Base-by-base conservation (phyloP, 2,113 vertebrate species). In the Hippocampus mohnikei region DNA sequence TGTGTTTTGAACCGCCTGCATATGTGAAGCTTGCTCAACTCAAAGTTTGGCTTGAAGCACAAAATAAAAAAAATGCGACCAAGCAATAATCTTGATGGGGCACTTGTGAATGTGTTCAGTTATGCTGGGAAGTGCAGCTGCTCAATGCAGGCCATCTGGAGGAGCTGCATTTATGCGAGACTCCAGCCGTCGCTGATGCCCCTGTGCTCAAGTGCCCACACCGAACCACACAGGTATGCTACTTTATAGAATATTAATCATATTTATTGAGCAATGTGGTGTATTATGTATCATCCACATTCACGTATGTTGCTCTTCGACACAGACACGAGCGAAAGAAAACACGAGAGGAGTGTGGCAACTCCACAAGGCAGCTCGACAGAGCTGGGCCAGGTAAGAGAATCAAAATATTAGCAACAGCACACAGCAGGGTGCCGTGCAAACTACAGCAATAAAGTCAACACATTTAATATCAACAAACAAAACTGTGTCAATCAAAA, bases 111-210 rank as follows among this genome's bases (percentile, higher is more conserved):
- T 70, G 13, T 79, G 29, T 82, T 27, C 67, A 92, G 93, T 52
- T 90, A 2, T 88, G 79, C 71, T 93, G 92, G 92, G 88, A 93
- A 23, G 73, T 85, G 5, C 90, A 91, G 80, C 81, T 93, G 61
- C 69, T 91, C 52, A 91, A 87, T 71, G 69, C 50, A 20, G 79
- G 83, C 21, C 75, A 70, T 23, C 72, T 72, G 7, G 21, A 41
- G 23, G 1, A 15, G 33, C 63, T 63, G 3, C 23, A 40, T 48
- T 13, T n/a, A 15, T 37, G 50, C 18, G 71, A 74, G 29, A 61
- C 66, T 64, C 29, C 76, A n/a, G 20, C 23, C 1, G 27, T 53
- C 15, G n/a, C 41, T 4, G 6, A 56, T 69, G 61, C 61, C 62
- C 5, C 66, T 23, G 66, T 9, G 6, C 16, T n/a, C 25, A 63